Conservation (phyloP, 2,797 vertebrate genomes). For the Artibeus lituratus region DNA sequence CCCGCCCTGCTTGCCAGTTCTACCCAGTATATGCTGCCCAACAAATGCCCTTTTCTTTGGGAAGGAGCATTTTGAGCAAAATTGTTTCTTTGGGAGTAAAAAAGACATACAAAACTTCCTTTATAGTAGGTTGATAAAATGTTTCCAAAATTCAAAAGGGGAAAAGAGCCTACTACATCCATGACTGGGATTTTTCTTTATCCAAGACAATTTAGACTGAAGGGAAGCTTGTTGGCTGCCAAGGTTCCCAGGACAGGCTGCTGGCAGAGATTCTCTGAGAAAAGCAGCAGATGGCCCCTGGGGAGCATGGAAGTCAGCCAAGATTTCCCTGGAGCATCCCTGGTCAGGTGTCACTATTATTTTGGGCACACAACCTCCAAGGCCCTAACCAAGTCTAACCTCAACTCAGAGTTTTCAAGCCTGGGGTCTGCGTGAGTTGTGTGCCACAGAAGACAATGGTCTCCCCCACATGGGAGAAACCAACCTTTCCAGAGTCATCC, state of each 20-base stretch:
- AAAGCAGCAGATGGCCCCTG: slow-evolving; percentile 61
- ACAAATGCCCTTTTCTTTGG: slow-evolving; percentile 40
- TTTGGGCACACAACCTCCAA: not conserved
- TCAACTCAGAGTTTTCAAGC: not conserved
- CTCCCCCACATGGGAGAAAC: not conserved
- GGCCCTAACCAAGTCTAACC: not conserved
- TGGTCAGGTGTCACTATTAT: slow-evolving; percentile 44
- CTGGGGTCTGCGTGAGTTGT: not conserved
- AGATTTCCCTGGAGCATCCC: slow-evolving; percentile 57
- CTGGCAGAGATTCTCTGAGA: slow-evolving; percentile 51
- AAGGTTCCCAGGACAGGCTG: slow-evolving; percentile 54
- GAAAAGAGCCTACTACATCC: not conserved
- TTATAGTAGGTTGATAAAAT: slow-evolving; percentile 24
- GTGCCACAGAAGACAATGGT: not conserved
- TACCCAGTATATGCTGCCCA: slow-evolving; percentile 26
- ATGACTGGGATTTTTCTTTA: slow-evolving; percentile 30
- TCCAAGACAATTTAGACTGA: slow-evolving; percentile 20
- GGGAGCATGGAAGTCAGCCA: slow-evolving; percentile 56
- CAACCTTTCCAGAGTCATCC: not conserved
- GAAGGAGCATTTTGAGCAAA: slow-evolving; percentile 17
- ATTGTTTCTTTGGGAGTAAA: not conserved
- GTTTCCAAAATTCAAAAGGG: slow-evolving; percentile 3
- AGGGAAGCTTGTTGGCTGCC: not conserved
- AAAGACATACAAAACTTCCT: not conserved
- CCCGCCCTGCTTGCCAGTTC: slow-evolving; percentile 60